Base-by-base conservation (phyloP, 2,113 vertebrate species). In the Paracanthobrama guichenoti region DNA sequence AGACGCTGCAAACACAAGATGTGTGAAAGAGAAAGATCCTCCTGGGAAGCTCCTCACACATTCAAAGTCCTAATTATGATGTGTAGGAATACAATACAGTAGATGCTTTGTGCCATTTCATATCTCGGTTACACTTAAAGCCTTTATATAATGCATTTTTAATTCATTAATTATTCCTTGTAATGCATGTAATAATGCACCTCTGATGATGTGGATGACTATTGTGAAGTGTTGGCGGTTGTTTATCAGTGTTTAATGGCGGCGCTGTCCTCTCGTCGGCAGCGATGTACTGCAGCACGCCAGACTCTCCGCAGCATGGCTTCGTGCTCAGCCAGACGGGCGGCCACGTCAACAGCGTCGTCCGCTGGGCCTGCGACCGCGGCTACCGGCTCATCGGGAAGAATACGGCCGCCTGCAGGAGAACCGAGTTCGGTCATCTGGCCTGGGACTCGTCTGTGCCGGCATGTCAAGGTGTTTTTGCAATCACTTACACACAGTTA, bases 231-330 rank as follows among this genome's bases (percentile, higher is more conserved):
- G 26, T 16, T 24, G 16, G 6, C 6, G 35, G 14, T 28, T 77
- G 20, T 44, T 42, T 2, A 31, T 84, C 24, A 11, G 55, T 42
- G 31, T 60, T 35, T 84, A 24, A 75, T 11, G 59, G n/a, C 35
- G 35, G 35, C 35, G 18, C 22, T 6, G 2, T 79, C 24, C 20
- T 46, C 76, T 77, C 18, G 22, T 79, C 82, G 67, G 22, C 89
- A 99, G 98, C 97, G 24, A 94, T 96, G 89, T 99, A 99, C 90
- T 99, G 98, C 85, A 99, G 98, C 81, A 99, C 97, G 14, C 97
- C 97, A 1, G 97, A 98, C 90, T 98, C 98, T 22, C 97, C 98
- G 0, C 97, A 96, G 44, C 97, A 99, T 0, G 98, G 98, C 62
- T 98, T 97, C 88, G 97, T 99, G 20, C 95, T 97, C 82, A 99